A percentile compares a stretch with the other conserved stretches of the same genome.
Conservation (phyloP, 2,113 vertebrate genomes). For the Dromaius novaehollandiae region DNA sequence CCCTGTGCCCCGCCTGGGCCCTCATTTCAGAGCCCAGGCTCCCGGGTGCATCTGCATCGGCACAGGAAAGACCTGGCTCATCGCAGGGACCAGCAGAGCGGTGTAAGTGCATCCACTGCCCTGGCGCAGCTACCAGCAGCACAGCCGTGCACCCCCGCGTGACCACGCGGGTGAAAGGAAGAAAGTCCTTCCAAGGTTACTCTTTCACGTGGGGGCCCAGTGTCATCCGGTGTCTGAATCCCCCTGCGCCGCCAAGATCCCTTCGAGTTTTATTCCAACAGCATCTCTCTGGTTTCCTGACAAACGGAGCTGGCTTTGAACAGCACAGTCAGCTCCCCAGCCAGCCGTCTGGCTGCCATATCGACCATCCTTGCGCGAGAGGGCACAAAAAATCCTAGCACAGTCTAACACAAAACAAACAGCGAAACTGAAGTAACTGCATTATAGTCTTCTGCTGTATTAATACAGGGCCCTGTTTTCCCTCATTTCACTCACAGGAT, state of each 20-base stretch:
- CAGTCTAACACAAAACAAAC: not conserved
- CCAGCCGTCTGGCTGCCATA: not conserved
- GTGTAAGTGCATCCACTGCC: not conserved
- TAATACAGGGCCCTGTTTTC: not conserved
- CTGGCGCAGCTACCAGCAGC: not conserved
- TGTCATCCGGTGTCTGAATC: not conserved
- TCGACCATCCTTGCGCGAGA: not conserved
- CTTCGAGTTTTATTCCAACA: not conserved
- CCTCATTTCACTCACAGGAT: not conserved
- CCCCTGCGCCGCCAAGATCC: not conserved
- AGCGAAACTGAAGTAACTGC: not conserved
- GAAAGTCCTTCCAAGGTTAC: not conserved
- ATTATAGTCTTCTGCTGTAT: not conserved
- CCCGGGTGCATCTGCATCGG: not conserved
- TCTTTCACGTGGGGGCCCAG: not conserved
- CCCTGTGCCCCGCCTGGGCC: not conserved
- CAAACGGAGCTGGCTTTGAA: not conserved
- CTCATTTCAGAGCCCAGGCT: not conserved
- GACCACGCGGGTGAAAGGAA: fast-evolving
- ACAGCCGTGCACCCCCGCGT: not conserved
- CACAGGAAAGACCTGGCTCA: not conserved
- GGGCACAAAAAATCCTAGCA: not conserved
- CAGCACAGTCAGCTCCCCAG: not conserved
- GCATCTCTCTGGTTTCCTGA: not conserved
- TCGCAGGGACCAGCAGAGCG: fast-evolving